These are phyloP conservation scores for Xanthorhoe spadicearia DNA, from an alignment of 2,888 invertebrate species.

Conservation along the genomic window DNA sequence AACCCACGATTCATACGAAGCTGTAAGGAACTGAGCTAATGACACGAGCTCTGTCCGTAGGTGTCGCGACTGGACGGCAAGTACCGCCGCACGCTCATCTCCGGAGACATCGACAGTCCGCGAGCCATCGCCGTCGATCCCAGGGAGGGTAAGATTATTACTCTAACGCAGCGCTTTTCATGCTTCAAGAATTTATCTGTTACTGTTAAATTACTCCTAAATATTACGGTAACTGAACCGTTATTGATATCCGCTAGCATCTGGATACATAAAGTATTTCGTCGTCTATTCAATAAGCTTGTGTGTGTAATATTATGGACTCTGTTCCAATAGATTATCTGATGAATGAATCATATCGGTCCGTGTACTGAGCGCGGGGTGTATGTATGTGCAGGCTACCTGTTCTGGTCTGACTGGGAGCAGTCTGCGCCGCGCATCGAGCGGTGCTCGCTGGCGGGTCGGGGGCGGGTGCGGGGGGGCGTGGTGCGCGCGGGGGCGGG, in stretches of 20 bases:
- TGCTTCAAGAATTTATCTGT: too few relatives aligned
- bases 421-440: slow-evolving; percentile 91
- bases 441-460: slow-evolving; percentile 91
- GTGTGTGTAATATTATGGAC: too few relatives aligned
- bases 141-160: slow-evolving; percentile 78
- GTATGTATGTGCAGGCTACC: slow-evolving; percentile 62
- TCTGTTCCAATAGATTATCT: too few relatives aligned
- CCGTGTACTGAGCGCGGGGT: too few relatives aligned
- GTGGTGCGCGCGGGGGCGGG: slow-evolving; percentile 86
- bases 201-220: too few relatives aligned
- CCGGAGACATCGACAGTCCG: slow-evolving; percentile 93
- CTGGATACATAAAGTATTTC: too few relatives aligned
- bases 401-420: slow-evolving; percentile 97
- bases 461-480: slow-evolving; percentile 74
- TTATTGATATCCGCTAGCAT: too few relatives aligned
- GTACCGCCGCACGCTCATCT: slow-evolving; percentile 90
- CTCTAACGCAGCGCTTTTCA: too few relatives aligned
- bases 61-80: slow-evolving; percentile 84
- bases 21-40: too few relatives aligned
- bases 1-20: neutral
- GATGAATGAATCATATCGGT: too few relatives aligned
- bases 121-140: slow-evolving; percentile 94
- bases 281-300: too few relatives aligned
- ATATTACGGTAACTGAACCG: too few relatives aligned
- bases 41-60: slow-evolving; percentile 42